Evolutionary conservation across 2,888 invertebrate species (phyloP), one percentile per base, ranked within the genome.

Genomic region (Adineta ricciae): DNA sequence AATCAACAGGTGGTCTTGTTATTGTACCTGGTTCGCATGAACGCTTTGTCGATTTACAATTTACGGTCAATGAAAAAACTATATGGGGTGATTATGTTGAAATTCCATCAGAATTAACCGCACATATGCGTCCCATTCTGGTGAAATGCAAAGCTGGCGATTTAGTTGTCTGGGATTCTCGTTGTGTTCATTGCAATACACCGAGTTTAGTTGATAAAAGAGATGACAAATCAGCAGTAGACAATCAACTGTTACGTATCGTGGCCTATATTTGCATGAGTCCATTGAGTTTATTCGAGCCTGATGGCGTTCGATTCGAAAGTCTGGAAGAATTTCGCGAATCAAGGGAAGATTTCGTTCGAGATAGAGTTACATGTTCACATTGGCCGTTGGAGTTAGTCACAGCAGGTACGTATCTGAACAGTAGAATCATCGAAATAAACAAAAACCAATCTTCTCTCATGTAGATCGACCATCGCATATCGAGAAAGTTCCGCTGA

Each of bases 161-260:
- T 78, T n/a, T 78, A 24, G 14, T 78, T 41, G 78, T 78, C n/a
- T 78, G 78, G 78, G 78, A 78, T 41, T 41, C 41, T 7, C 78
- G 78, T n/a, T 38, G 24, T 78, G 41, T 41, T 41, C 78, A 78
- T 41, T 78, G 78, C n/a, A 78, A 78, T 78, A 78, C 78, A 78
- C 41, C 78, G n/a, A 24, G 41, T 41, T 24, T 41, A 24, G 24
- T 38, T 24, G 41, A 38, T 41, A 11, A 78, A 38, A 21, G 2
- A 9, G 0, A 41, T 19, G 24, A 41, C 3, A 19, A 32, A 16
- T 9, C 64, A 64, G 16, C 19, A 14, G 19, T 8, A 5, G 19
- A 64, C 27, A 19, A 16, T 19, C 32, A 64, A 19, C 24, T 78
- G 9, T 41, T 78, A 41, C 38, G 78, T 41, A n/a, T 41, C 41